Evolutionary conservation across 2,888 invertebrate species (phyloP), one percentile per base, ranked within the genome.

Genomic region (Camponotus fellah): DNA sequence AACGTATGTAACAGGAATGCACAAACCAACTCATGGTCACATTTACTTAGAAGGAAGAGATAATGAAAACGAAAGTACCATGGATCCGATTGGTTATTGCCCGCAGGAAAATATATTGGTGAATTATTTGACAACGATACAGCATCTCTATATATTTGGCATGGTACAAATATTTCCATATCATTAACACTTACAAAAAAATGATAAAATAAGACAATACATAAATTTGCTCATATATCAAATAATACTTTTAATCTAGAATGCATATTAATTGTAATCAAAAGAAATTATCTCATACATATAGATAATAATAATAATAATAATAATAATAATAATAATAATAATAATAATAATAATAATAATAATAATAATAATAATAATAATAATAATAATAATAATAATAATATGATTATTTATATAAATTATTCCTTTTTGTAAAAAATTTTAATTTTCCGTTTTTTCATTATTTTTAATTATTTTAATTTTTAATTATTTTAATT

Each of bases 41-140:
- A 66, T 90, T 64, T 90, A 87, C 64, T 68, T 90, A 37, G 85
- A 88, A 40, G 85, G 86, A 53, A 84, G 79, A 17, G 86, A 89
- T 64, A 62, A 14, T 4, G 80, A 72, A 1, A 64, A 84, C 26
- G 56, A 53, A n/a, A 79, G 56, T 17, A 2, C 37, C 8, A 46
- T 46, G 4, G 62, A 75, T 46, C 58, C 84, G n/a, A 76, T 90
- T 56, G 85, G 90, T 60, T 90, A 89, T 43, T 90, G 90, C 43
- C 86, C 89, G 17, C 90, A 90, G 37, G 88, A 90, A 71, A 90
- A 90, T 71, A 85, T 90, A 66, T 82, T 90, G n/a, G 86, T 90
- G n/a, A 65, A 86, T 81, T 88, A 88, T 58, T 64, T 90, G 32
- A 90, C 86, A 6, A 80, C 80, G 34, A 37, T 88, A 9, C 82